Conservation (phyloP, 1,140 invertebrate species). For the Acromyrmex heyeri region DNA sequence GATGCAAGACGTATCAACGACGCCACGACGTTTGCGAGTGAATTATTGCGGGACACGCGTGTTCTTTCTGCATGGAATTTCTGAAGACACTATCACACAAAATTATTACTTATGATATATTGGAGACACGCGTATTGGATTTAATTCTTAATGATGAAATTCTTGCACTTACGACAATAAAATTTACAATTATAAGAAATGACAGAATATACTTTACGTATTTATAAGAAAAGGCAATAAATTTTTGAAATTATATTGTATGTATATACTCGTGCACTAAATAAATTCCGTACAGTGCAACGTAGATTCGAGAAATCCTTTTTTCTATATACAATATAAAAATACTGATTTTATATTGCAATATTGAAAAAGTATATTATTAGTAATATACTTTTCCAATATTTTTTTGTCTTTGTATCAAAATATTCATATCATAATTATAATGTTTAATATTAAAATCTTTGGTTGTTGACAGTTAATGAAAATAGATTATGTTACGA, state of each 20-base stretch:
- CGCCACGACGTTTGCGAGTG: background rate
- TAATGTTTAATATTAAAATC: too few species aligned
- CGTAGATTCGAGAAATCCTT: background rate
- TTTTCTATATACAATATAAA: background rate
- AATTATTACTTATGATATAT: background rate
- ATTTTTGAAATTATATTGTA: background rate
- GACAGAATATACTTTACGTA: background rate
- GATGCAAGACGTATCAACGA: background rate
- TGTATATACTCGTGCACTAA: background rate
- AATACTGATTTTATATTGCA: background rate
- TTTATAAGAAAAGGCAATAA: background rate
- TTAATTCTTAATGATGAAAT: slow-evolving; percentile 1
- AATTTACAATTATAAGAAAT: background rate
- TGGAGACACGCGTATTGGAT: background rate
- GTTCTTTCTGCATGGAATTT: background rate
- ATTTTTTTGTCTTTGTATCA: background rate
- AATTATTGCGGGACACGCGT: slow-evolving; percentile 35
- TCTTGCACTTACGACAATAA: background rate
- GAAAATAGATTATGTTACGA: too few species aligned
- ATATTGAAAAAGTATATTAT: background rate
- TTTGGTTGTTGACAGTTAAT: too few species aligned
- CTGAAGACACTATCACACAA: background rate
- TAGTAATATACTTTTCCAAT: background rate
- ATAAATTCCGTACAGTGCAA: background rate
- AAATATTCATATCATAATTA: background rate